Percentiles rank a stretch among this genome's conserved stretches.
These are phyloP conservation scores for Coecobrya sp. DNA, from an alignment of 2,888 invertebrate genomes.

Conservation along the genomic window DNA sequence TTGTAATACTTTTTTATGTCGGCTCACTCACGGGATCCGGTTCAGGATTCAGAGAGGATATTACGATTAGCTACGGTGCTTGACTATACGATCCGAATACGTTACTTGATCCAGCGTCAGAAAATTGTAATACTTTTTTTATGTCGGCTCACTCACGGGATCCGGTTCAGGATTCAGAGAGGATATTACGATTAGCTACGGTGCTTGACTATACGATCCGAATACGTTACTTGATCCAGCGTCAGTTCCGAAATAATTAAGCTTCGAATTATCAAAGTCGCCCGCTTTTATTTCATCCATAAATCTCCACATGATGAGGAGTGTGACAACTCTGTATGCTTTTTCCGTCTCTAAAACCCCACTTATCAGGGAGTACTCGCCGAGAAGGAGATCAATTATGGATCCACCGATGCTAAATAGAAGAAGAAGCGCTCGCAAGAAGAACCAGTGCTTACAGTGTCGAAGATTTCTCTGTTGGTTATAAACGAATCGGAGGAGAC, in stretches of 20 bases:
- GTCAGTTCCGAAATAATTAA: constrained; percentile 72
- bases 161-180: neutral
- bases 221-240: constrained; percentile 76
- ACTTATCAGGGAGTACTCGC: constrained; percentile 74
- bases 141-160: constrained; percentile 18
- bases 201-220: constrained; percentile 71
- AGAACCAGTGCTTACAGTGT: constrained; percentile 82
- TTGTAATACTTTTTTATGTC: constrained; percentile 6
- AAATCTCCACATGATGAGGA: constrained; percentile 77
- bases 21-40: constrained; percentile 15
- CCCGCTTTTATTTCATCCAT: constrained; percentile 81
- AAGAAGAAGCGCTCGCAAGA: constrained; percentile 67
- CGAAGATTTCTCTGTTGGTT: constrained; percentile 75
- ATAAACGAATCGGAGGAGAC: neutral
- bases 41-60: neutral
- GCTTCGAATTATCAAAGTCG: constrained; percentile 77
- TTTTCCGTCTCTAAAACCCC: constrained; percentile 79
- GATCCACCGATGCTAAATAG: constrained; percentile 75
- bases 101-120: no score
- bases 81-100: no score
- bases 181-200: constrained; percentile 40
- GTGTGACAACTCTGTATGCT: constrained; percentile 72
- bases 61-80: no score
- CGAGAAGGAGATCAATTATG: constrained; percentile 74
- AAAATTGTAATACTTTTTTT: neutral